Base-by-base conservation (phyloP, 2,113 vertebrate genomes). In the Malurus cyaneus region DNA sequence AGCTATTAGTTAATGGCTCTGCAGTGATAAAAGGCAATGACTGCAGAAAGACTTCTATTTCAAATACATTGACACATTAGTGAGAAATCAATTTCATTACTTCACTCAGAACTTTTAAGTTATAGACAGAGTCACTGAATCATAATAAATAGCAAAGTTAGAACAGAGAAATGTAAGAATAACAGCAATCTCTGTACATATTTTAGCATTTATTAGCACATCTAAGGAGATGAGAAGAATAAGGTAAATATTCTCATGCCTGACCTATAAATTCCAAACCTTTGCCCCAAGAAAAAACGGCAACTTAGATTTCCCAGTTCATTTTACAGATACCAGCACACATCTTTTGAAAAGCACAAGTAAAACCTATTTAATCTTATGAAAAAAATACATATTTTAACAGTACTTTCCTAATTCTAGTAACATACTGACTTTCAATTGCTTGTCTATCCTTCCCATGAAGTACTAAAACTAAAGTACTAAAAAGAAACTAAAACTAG, bases 1-100 rank as follows among this genome's bases (percentile, higher is more conserved):
- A 94, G 54, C 72, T 83, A 57, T 83, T 86, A 82, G 86, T 80
- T 96, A 93, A 94, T 80, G 64, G 71, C 50, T 73, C 67, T 86
- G 54, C 72, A 78, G 34, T 18, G 47, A 89, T 66, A 69, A 89
- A 94, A 92, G 56, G 42, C 86, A 89, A 46, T 42, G 60, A 86
- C 52, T 78, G 56, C 52, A 77, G 60, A 73, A 83, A 70, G 77
- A 80, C 19, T 94, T 87, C 56, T 32, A 24, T 61, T 91, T 88
- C 80, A 80, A 88, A 83, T 42, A 83, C 69, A 54, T 2, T 18
- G 76, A 80, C 0, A 5, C 61, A 67, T 92, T 82, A 90, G 19
- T 61, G 62, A 88, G 47, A 92, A 90, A 93, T 76, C 66, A 28
- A 76, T 86, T 91, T 80, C 50, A 86, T 86, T 61, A 82, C 60